These are phyloP conservation scores for Petroica traversi DNA, from an alignment of 2,113 vertebrate species.

Conservation along the genomic window DNA sequence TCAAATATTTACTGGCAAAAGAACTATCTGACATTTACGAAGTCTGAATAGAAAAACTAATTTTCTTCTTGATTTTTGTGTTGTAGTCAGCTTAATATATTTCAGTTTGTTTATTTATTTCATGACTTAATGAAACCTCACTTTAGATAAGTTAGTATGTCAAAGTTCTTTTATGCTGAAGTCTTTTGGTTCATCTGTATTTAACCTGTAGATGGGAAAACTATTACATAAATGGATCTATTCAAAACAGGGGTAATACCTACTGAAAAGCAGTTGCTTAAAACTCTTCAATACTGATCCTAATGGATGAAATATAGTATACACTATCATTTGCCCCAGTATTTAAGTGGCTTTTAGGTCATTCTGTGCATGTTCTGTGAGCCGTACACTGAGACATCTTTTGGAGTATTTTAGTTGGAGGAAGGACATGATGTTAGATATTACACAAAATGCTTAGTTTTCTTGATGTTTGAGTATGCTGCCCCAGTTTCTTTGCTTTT, in stretches of 20 bases:
- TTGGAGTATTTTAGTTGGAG: not conserved
- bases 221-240: not conserved
- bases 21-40: not conserved
- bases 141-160: not conserved
- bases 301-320: not conserved
- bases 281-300: not conserved
- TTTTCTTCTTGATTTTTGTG: fast-evolving
- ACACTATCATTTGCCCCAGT: not conserved
- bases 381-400: not conserved
- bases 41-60: not conserved
- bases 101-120: not conserved
- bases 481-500: not conserved
- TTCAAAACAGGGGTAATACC: not conserved
- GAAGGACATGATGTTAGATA: not conserved
- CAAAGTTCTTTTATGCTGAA: not conserved
- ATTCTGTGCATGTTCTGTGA: not conserved
- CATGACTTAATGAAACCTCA: not conserved
- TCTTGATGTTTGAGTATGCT: not conserved
- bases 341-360: not conserved
- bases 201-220: not conserved
- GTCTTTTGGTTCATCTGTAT: not conserved
- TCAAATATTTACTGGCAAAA: not conserved
- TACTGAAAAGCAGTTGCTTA: not conserved
- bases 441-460: not conserved
- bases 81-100: not conserved